Evolutionary conservation across 2,797 vertebrate species (phyloP).

Genomic region (Echeneis naucrates): DNA sequence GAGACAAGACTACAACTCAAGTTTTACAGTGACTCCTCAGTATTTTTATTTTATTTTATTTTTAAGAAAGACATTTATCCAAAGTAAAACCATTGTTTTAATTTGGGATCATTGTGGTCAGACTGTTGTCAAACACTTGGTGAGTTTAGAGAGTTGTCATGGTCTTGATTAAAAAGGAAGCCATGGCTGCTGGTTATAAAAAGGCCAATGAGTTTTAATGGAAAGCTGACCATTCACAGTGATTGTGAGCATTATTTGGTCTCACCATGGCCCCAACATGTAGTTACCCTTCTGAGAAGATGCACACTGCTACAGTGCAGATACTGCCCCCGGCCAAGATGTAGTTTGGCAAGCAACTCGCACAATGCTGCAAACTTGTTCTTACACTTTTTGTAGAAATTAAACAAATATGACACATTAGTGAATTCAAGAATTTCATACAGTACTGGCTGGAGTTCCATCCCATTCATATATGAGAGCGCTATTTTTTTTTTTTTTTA

Average conservation of each 20-base stretch:
- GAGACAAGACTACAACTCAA: too few relatives aligned
- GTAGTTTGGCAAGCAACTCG: neutral
- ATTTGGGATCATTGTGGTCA: too few relatives aligned
- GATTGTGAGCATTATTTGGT: neutral
- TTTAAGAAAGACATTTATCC: neutral
- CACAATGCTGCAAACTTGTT: neutral
- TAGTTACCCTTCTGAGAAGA: neutral
- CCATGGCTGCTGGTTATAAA: neutral
- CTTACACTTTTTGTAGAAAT: constrained; percentile 1
- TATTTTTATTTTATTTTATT: too few relatives aligned
- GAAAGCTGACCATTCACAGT: neutral
- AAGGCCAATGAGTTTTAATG: neutral
- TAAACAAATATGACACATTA: neutral
- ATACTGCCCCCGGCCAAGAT: neutral
- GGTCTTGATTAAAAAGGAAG: neutral
- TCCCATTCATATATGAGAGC: neutral
- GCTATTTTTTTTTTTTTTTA: neutral
- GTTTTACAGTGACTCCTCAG: neutral
- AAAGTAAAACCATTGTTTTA: too few relatives aligned
- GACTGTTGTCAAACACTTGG: neutral
- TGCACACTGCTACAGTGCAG: neutral
- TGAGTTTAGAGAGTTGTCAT: neutral
- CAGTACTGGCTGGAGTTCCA: neutral
- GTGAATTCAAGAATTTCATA: constrained; percentile 1
- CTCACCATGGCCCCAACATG: neutral